A percentile compares a stretch with the other conserved stretches of the same genome.
Conservation (phyloP, 2,888 invertebrate species). For the Lissonota sp. region DNA sequence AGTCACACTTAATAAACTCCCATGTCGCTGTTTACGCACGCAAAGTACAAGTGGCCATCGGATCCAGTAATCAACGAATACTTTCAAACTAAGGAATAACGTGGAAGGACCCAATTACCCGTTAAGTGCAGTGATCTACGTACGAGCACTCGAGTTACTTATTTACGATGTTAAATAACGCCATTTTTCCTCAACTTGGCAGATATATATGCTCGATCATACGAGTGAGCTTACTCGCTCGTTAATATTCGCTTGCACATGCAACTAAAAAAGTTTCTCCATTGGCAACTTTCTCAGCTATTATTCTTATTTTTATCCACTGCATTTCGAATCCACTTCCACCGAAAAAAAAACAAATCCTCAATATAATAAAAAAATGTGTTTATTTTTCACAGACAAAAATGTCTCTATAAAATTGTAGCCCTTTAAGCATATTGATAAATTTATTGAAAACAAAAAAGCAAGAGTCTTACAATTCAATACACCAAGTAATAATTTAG, state of each 20-base stretch:
- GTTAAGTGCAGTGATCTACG: conserved; percentile 61
- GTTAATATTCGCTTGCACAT: conserved; percentile 1
- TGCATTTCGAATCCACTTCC: not conserved
- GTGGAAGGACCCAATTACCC: conserved; percentile 74
- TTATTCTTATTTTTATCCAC: conserved; percentile 42
- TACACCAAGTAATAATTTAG: too few relatives aligned
- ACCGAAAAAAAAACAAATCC: too few relatives aligned
- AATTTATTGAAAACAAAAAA: too few relatives aligned
- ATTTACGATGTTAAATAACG: conserved; percentile 76
- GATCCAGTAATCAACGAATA: conserved; percentile 74
- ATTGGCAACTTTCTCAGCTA: conserved; percentile 13
- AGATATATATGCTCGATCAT: not conserved
- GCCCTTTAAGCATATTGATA: too few relatives aligned
- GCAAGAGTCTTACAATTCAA: too few relatives aligned
- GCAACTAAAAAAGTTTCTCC: conserved; percentile 17
- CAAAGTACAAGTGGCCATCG: conserved; percentile 70
- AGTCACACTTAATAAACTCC: too few relatives aligned
- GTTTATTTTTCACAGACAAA: too few relatives aligned
- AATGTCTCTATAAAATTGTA: too few relatives aligned
- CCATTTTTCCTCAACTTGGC: conserved; percentile 47
- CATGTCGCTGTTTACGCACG: too few relatives aligned
- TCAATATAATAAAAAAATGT: too few relatives aligned
- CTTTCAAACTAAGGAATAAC: conserved; percentile 60
- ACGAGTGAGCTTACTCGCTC: not conserved
- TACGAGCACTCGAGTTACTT: conserved; percentile 71